Conservation (phyloP, 2,888 invertebrate genomes). For the Polydrusus cervinus region DNA sequence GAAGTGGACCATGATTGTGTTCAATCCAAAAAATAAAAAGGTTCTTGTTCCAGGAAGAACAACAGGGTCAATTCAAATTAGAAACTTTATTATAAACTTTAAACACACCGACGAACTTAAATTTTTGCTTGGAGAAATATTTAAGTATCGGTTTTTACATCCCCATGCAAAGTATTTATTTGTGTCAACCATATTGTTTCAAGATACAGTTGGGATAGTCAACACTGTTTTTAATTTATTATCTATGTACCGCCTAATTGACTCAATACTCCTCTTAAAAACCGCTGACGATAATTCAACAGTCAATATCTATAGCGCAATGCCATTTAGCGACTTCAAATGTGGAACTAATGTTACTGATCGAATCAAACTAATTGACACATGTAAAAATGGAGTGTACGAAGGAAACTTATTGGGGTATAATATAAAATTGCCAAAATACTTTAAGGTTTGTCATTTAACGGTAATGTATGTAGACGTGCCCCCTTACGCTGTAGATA, state of each 20-base stretch:
- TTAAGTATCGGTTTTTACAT: conserved; percentile 48
- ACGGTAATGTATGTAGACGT: conserved; percentile 63
- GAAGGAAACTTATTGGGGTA: conserved; percentile 49
- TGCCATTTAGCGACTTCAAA: conserved; percentile 59
- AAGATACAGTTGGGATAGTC: conserved; percentile 48
- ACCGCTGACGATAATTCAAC: conserved; percentile 48
- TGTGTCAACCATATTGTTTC: conserved; percentile 56
- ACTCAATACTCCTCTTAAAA: conserved; percentile 60
- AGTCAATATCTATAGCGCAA: conserved; percentile 62
- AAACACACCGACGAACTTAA: conserved; percentile 46
- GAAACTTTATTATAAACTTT: conserved; percentile 56
- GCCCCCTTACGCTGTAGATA: conserved; percentile 64
- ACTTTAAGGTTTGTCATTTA: conserved; percentile 64
- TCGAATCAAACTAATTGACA: conserved; percentile 55
- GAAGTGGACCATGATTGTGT: conserved; percentile 13
- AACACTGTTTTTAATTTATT: conserved; percentile 53
- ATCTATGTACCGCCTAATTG: conserved; percentile 56
- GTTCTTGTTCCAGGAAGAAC: background rate
- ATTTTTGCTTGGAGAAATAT: conserved; percentile 40
- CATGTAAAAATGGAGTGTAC: conserved; percentile 54
- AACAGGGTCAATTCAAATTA: background rate
- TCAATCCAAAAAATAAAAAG: background rate
- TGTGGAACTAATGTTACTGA: conserved; percentile 58
- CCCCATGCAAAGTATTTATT: conserved; percentile 58
- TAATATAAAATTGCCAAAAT: conserved; percentile 60